Conservation (phyloP, 2,888 invertebrate genomes). For the Chydorus sphaericus region DNA sequence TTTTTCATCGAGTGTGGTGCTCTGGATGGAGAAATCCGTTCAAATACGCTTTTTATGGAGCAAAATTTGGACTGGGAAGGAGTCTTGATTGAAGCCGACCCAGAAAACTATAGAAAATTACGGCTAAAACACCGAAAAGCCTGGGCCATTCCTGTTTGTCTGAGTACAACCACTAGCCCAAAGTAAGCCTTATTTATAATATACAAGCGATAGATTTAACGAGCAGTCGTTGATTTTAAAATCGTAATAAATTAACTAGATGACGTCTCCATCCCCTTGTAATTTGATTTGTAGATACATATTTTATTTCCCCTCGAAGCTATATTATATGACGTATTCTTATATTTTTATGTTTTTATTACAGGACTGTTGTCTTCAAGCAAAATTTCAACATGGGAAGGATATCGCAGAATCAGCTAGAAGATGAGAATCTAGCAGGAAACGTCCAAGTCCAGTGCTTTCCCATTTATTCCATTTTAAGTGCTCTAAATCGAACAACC, state of each 20-base stretch:
- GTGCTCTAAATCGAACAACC: conserved; percentile 33
- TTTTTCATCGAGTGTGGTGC: conserved; percentile 24
- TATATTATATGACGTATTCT: not conserved
- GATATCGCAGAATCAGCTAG: conserved; percentile 9
- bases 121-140: conserved; percentile 25
- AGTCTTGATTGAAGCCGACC: conserved; percentile 28
- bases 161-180: conserved; percentile 23
- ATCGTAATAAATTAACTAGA: too few species aligned
- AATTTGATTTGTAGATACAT: too few species aligned
- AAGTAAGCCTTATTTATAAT: conserved; percentile 17
- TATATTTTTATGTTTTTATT: conserved; percentile 4
- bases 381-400: conserved; percentile 17
- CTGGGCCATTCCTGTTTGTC: conserved; percentile 26
- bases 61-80: conserved; percentile 26
- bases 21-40: conserved; percentile 29
- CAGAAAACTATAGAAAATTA: conserved; percentile 24
- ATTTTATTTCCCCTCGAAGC: too few species aligned
- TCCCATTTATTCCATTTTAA: conserved; percentile 34
- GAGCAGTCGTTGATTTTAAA: not conserved
- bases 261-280: too few species aligned
- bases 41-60: conserved; percentile 30
- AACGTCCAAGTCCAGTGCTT: conserved; percentile 37
- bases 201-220: not conserved
- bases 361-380: conserved; percentile 13
- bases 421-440: conserved; percentile 26